A percentile compares a stretch with the other conserved stretches of the same genome.
These are phyloP conservation scores for Danaus chrysippus DNA, from an alignment of 2,888 invertebrate species.

Conservation along the genomic window DNA sequence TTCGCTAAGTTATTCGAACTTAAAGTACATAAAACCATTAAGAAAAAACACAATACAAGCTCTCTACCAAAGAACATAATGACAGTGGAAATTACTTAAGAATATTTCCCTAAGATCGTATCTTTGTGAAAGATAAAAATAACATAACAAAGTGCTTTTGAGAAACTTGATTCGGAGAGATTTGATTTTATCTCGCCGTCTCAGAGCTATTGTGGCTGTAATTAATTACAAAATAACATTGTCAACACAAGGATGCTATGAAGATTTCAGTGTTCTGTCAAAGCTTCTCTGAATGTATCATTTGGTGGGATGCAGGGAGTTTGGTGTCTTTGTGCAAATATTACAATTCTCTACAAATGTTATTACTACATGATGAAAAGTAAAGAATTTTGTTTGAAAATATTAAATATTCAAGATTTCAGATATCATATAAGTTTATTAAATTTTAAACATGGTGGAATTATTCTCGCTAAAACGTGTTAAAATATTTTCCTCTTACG, in stretches of 20 bases:
- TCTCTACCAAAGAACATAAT: slow-evolving; percentile 37
- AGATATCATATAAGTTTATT: no score
- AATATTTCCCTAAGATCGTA: slow-evolving; percentile 40
- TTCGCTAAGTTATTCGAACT: no score
- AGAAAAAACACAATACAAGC: slow-evolving; percentile 41
- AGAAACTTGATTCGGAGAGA: slow-evolving; percentile 18
- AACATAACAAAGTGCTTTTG: slow-evolving; percentile 26
- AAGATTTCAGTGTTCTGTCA: slow-evolving; percentile 14
- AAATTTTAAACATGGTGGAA: no score
- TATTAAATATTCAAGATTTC: no score
- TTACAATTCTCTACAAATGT: no score
- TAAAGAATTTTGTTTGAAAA: no score
- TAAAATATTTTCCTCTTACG: no score
- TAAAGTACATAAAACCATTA: slow-evolving; percentile 19
- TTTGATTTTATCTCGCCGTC: slow-evolving; percentile 19
- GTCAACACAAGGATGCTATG: slow-evolving; percentile 10
- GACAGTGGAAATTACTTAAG: slow-evolving; percentile 56
- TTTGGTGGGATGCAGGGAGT: slow-evolving; percentile 8
- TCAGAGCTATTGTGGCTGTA: slow-evolving; percentile 23
- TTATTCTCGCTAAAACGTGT: no score
- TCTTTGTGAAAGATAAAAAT: slow-evolving; percentile 33
- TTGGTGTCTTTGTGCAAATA: no score
- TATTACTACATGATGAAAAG: no score
- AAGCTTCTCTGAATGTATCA: slow-evolving; percentile 20
- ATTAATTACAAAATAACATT: slow-evolving; percentile 23